Evolutionary conservation across 30 jellyfish, hydroid and myxozoan species (phyloP).

Genomic region (Mastigias papua): DNA sequence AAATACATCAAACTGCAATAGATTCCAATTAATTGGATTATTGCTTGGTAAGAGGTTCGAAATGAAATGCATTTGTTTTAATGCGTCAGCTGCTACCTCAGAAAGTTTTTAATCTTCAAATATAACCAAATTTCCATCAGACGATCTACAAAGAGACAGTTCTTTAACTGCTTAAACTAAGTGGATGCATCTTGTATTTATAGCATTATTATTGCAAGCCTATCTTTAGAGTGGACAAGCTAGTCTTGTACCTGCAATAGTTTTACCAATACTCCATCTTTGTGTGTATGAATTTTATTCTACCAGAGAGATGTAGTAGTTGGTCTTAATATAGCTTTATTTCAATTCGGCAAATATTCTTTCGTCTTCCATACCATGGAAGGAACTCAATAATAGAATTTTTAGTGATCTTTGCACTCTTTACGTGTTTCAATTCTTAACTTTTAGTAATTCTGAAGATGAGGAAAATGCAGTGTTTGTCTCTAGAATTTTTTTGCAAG

Average conservation of each 20-base stretch:
- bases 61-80: background rate
- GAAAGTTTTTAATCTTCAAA: background rate
- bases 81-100: background rate
- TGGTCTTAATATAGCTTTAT: too few relatives aligned
- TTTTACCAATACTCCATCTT: background rate
- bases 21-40: background rate
- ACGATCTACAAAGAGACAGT: background rate
- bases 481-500: too few relatives aligned
- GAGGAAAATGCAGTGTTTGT: too few relatives aligned
- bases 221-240: background rate
- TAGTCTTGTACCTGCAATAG: background rate
- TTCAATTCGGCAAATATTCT: too few relatives aligned
- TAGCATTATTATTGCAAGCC: background rate
- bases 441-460: too few relatives aligned
- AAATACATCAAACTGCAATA: conserved; percentile 5
- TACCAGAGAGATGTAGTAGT: too few relatives aligned
- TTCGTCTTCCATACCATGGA: too few relatives aligned
- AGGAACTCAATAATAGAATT: background rate
- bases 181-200: background rate
- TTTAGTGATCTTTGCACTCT: too few relatives aligned
- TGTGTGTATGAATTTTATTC: too few relatives aligned
- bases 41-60: background rate
- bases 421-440: too few relatives aligned
- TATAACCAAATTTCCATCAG: background rate
- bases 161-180: background rate